A percentile compares a stretch with the other conserved stretches of the same genome.
These are phyloP conservation scores for Tragulus kanchil DNA, from an alignment of 2,113 vertebrate genomes.

Conservation along the genomic window DNA sequence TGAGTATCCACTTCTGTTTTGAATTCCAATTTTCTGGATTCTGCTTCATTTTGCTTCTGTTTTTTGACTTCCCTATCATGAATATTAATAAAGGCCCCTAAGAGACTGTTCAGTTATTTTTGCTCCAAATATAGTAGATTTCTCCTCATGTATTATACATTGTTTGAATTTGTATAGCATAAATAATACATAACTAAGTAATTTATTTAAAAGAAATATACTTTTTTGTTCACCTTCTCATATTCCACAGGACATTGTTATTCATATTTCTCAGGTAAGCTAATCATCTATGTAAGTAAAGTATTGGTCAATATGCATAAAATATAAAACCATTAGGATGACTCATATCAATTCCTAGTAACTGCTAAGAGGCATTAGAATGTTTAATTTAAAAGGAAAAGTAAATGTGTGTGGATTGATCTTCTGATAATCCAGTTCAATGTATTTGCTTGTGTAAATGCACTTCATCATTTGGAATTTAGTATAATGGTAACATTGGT, in stretches of 20 bases:
- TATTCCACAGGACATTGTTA: slow-evolving; percentile 78
- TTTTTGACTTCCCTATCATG: not conserved
- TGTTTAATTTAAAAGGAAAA: slow-evolving; percentile 73
- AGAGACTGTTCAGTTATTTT: slow-evolving; percentile 87
- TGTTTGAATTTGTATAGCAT: slow-evolving; percentile 87
- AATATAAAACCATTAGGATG: slow-evolving; percentile 64
- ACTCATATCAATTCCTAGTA: slow-evolving; percentile 41
- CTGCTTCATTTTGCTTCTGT: not conserved
- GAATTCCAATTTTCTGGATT: not conserved
- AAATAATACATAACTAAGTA: slow-evolving; percentile 88
- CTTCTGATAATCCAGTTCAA: not conserved
- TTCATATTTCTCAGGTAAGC: slow-evolving; percentile 75
- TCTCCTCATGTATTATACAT: slow-evolving; percentile 88
- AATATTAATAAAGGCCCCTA: slow-evolving; percentile 88
- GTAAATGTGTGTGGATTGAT: not conserved
- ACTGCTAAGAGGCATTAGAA: not conserved
- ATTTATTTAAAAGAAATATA: slow-evolving; percentile 88
- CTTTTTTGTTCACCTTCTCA: slow-evolving; percentile 83
- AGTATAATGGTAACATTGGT: not conserved
- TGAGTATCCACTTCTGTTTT: rapidly evolving
- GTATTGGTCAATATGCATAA: slow-evolving; percentile 69
- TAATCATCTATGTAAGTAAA: slow-evolving; percentile 76
- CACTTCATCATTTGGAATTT: not conserved
- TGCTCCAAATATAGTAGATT: slow-evolving; percentile 88
- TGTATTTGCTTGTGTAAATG: not conserved